Conservation (phyloP, 2,797 vertebrate species). For the Microctenopoma stevenorrisi region DNA sequence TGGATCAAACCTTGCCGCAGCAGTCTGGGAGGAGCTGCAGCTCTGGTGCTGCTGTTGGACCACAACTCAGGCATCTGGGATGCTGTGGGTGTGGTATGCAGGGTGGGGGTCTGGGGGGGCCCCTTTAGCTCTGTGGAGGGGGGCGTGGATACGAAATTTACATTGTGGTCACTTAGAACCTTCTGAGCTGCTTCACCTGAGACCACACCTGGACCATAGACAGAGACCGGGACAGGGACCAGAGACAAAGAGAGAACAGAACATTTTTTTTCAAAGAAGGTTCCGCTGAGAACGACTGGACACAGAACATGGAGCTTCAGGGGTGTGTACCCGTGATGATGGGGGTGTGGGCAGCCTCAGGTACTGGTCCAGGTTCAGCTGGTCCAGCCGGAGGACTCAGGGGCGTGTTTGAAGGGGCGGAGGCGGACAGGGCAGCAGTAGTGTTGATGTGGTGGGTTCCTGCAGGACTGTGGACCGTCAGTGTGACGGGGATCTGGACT, state of each 20-base stretch:
- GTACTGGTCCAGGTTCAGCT: not conserved
- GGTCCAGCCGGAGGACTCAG: not conserved
- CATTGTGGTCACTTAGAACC: constrained; percentile 56
- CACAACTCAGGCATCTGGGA: rapidly evolving
- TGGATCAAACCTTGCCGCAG: constrained; percentile 48
- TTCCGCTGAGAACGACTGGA: too few relatives aligned
- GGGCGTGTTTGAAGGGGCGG: not conserved
- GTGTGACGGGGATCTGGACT: constrained; percentile 46
- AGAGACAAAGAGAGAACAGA: too few relatives aligned
- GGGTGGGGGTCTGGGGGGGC: rapidly evolving
- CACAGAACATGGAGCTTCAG: not conserved
- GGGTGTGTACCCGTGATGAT: constrained; percentile 68
- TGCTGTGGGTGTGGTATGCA: not conserved
- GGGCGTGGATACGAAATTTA: constrained; percentile 7
- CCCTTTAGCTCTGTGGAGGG: not conserved
- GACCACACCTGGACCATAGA: constrained; percentile 55
- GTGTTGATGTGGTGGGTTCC: not conserved
- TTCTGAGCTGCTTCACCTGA: constrained; percentile 68
- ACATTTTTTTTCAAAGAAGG: too few relatives aligned
- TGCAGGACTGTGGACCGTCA: constrained; percentile 6
- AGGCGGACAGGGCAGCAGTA: not conserved
- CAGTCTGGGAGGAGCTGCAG: constrained; percentile 2
- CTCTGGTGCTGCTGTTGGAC: not conserved
- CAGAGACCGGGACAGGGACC: not conserved
- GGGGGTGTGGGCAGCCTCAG: constrained; percentile 28